Base-by-base conservation (phyloP, 2,113 vertebrate species). In the Eurystomus gularis region DNA sequence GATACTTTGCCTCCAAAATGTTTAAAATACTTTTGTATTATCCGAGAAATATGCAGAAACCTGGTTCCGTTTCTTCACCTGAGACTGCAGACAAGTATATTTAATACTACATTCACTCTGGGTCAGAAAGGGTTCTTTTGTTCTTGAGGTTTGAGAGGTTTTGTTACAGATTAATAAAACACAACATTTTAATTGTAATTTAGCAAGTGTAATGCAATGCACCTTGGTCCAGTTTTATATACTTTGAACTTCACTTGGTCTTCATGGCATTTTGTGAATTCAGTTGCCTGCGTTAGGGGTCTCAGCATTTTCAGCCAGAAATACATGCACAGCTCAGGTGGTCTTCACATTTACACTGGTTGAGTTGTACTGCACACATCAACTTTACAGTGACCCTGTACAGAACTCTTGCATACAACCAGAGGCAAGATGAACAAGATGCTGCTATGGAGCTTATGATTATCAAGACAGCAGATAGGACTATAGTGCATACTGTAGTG, bases 61-160 rank as follows among this genome's bases (percentile, higher is more conserved):
- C 3, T 28, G 8, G 0, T 1, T 72, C 4, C 0, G 1, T 60
- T 65, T 82, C 48, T 62, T 71, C 40, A 66, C 1, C 3, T 25
- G 40, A 82, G 3, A 31, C 19, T 40, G 14, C 9, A 72, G 28
- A 11, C 1, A 23, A 17, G 2, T 66, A 10, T 23, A 31, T 60
- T 35, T 10, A 31, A 40, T 46, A 75, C 24, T 90, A 4, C 6
- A 20, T 33, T 39, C 13, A 25, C 7, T n/a, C 26, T 61, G 82
- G 25, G 6, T 65, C 35, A 31, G 37, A 90, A 18, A n/a, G 3
- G 0, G 3, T 15, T 66, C 12, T 61, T 57, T 37, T 37, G 3
- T 21, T 9, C 84, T 60, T 48, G 25, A 48, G 2, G 5, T 25
- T 58, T 49, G 16, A 76, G n/a, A 3, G 0, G 0, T 33, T 52